Conservation (phyloP, 2,113 vertebrate genomes). For the Serilophus lunatus region DNA sequence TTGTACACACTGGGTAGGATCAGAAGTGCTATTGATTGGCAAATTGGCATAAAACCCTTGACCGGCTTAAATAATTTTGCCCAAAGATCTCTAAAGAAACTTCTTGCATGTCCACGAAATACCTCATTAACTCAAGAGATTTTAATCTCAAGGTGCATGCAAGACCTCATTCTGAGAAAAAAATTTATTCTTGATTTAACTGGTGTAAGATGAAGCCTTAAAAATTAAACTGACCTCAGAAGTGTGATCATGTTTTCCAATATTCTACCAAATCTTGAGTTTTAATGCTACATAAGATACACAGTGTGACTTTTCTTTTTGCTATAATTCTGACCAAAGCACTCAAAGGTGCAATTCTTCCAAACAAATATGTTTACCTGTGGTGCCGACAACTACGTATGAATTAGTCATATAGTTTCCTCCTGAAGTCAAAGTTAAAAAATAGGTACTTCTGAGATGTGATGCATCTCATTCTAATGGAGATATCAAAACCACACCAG, state of each 20-base stretch:
- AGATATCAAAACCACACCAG: not conserved
- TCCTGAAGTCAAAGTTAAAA: not conserved
- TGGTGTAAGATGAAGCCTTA: not conserved
- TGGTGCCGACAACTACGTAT: rapidly evolving
- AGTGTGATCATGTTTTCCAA: not conserved
- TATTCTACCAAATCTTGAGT: not conserved
- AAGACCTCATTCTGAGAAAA: not conserved
- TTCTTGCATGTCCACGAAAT: not conserved
- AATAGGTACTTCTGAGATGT: not conserved
- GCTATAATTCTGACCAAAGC: not conserved
- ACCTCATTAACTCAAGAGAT: not conserved
- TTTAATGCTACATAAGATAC: not conserved
- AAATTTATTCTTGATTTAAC: not conserved
- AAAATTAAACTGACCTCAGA: not conserved
- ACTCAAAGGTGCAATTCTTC: not conserved
- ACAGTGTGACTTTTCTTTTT: not conserved
- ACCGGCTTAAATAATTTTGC: not conserved
- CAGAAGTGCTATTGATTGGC: not conserved
- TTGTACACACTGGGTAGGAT: not conserved
- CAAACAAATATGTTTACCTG: not conserved
- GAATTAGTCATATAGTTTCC: not conserved
- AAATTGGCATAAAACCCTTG: not conserved
- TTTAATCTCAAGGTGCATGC: not conserved
- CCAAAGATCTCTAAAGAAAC: not conserved
- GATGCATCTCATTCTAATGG: not conserved